These are phyloP conservation scores for Trachelus troglodyta DNA, from an alignment of 2,888 invertebrate genomes.

Conservation along the genomic window DNA sequence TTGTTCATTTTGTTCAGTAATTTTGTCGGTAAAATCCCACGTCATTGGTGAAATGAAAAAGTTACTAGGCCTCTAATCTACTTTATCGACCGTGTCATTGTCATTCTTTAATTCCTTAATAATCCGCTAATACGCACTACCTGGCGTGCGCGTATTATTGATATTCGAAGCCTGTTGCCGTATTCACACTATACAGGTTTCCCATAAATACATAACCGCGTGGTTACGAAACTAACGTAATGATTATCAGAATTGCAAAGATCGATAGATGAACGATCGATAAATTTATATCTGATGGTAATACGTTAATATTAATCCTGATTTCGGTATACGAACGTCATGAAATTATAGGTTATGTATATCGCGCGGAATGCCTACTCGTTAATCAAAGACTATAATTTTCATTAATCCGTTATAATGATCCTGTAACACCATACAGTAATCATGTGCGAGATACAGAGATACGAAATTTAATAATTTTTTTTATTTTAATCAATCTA, in stretches of 20 bases:
- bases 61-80: not conserved
- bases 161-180: slow-evolving; percentile 16
- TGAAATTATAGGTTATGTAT: not conserved
- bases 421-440: not conserved
- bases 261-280: not conserved
- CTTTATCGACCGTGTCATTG: not conserved
- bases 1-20: too few species aligned
- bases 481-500: not conserved
- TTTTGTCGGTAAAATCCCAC: too few species aligned
- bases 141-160: slow-evolving; percentile 6
- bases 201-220: slow-evolving; percentile 4
- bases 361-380: not conserved
- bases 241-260: not conserved
- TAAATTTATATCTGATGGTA: not conserved
- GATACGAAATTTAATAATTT: too few species aligned
- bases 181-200: slow-evolving; percentile 14
- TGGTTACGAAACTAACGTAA: not conserved
- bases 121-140: not conserved
- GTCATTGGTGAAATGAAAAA: too few species aligned
- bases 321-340: not conserved
- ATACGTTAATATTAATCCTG: not conserved
- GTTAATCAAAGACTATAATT: not conserved
- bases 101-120: not conserved
- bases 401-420: not conserved
- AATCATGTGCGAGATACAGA: not conserved